A percentile compares a stretch with the other conserved stretches of the same genome.
Conservation (phyloP, 1,140 invertebrate genomes). For the Diachasmimorpha longicaudata region DNA sequence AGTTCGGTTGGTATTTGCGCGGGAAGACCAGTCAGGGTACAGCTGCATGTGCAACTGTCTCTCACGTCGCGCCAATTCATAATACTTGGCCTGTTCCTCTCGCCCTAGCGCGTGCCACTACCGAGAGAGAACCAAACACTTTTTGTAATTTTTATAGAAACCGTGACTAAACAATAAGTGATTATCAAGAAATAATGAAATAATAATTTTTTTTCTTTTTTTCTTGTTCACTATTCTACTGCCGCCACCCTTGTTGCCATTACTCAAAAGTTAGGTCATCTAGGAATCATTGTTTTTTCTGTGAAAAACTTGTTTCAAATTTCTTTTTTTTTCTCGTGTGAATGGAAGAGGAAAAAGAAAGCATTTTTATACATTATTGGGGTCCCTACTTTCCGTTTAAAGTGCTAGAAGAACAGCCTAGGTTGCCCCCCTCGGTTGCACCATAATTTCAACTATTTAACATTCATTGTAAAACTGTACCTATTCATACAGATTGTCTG, state of each 20-base stretch:
- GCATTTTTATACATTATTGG: constrained; percentile 54
- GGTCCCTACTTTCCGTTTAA: constrained; percentile 65
- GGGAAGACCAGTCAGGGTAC: constrained; percentile 99
- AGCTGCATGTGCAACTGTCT: constrained; percentile 98
- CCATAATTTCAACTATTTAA: constrained; percentile 26
- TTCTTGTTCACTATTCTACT: constrained; percentile 48
- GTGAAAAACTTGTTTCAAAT: not conserved
- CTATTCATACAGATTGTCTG: constrained; percentile 40
- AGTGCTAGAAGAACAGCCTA: constrained; percentile 68
- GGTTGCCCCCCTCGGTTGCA: constrained; percentile 50
- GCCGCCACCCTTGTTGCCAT: constrained; percentile 55
- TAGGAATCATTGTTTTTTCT: constrained; percentile 21
- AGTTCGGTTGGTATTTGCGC: constrained; percentile 95
- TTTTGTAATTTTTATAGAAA: constrained; percentile 39
- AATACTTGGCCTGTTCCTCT: constrained; percentile 99
- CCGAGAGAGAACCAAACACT: constrained; percentile 59
- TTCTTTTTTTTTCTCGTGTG: constrained; percentile 7
- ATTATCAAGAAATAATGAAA: constrained; percentile 45
- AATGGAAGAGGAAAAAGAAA: constrained; percentile 29
- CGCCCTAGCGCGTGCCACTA: constrained; percentile 98
- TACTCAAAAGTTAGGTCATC: constrained; percentile 42
- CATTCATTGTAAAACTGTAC: constrained; percentile 34
- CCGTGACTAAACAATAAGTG: constrained; percentile 52
- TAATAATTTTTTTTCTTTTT: constrained; percentile 17
- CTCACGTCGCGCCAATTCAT: constrained; percentile 97